phyloP scores from a whole-genome alignment of 1,140 invertebrate genomes.

The Pachyrhynchus sulphureomaculatus region DNA sequence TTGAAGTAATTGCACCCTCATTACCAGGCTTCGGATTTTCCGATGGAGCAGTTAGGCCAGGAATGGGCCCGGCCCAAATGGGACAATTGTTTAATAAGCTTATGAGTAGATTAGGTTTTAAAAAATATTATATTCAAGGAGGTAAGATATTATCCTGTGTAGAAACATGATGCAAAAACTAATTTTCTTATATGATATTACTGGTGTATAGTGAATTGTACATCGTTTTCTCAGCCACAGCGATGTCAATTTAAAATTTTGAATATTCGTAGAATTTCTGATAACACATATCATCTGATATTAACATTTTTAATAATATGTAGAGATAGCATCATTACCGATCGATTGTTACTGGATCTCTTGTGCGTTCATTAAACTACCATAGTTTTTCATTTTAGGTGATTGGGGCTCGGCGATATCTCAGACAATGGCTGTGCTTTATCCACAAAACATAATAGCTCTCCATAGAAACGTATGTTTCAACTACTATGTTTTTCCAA shows the following conservation, averaged over 20 bases:
- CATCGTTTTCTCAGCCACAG: too few relatives aligned
- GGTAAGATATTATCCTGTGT: constrained; percentile 76
- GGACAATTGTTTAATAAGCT: constrained; percentile 76
- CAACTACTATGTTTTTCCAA: background rate
- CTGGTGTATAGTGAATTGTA: too few relatives aligned
- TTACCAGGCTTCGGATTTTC: constrained; percentile 83
- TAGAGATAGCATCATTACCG: too few relatives aligned
- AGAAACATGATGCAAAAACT: constrained; percentile 85
- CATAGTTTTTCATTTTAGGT: constrained; percentile 52
- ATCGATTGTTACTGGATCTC: too few relatives aligned
- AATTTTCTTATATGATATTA: too few relatives aligned
- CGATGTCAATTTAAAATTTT: too few relatives aligned
- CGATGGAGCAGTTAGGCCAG: constrained; percentile 49
- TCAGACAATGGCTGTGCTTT: constrained; percentile 62
- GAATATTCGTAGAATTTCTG: constrained; percentile 67
- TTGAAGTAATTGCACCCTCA: too few relatives aligned
- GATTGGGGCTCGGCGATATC: constrained; percentile 76
- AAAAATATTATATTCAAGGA: too few relatives aligned
- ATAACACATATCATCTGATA: constrained; percentile 61
- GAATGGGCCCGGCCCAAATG: constrained; percentile 64
- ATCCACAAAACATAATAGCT: constrained; percentile 68
- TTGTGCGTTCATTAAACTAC: too few relatives aligned
- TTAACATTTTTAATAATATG: too few relatives aligned
- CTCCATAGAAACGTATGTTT: constrained; percentile 64
- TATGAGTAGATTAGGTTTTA: constrained; percentile 85